Percentiles rank a stretch among this genome's conserved stretches.
Conservation (phyloP, 2,888 invertebrate species). For the Gnatocerus cornutus region DNA sequence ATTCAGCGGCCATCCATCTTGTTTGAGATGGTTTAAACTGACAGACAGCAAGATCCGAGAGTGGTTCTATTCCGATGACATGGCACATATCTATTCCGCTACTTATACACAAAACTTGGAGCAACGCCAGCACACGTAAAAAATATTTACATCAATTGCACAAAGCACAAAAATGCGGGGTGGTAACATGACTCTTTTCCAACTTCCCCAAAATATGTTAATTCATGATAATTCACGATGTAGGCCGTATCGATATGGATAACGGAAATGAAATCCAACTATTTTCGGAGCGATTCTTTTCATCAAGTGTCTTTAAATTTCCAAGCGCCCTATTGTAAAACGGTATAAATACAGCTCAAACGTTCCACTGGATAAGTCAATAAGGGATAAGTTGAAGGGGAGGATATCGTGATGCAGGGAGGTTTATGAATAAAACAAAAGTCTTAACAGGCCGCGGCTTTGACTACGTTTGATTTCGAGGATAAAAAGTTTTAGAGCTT, state of each 20-base stretch:
- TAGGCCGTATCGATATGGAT: conserved; percentile 56
- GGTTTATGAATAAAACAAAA: conserved; percentile 73
- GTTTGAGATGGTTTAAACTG: conserved; percentile 74
- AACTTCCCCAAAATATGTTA: conserved; percentile 27
- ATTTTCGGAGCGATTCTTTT: conserved; percentile 61
- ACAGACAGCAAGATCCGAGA: conserved; percentile 71
- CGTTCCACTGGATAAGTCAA: conserved; percentile 70
- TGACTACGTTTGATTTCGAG: conserved; percentile 63
- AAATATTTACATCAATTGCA: conserved; percentile 18
- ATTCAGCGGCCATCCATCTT: conserved; percentile 79
- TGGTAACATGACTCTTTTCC: not conserved
- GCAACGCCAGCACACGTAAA: conserved; percentile 45
- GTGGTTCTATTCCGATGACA: conserved; percentile 69
- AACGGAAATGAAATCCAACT: conserved; percentile 58
- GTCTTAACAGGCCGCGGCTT: conserved; percentile 68
- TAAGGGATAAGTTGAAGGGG: conserved; percentile 69
- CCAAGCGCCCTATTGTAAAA: conserved; percentile 67
- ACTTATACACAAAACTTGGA: conserved; percentile 56
- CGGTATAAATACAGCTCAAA: conserved; percentile 68
- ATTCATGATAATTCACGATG: conserved; percentile 35
- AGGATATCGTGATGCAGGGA: conserved; percentile 66
- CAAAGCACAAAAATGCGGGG: not conserved
- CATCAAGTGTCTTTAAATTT: conserved; percentile 67
- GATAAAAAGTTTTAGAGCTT: conserved; percentile 57
- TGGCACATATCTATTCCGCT: conserved; percentile 68